phyloP scores from a whole-genome alignment of 2,797 vertebrate species.

The Lepus townsendii region DNA sequence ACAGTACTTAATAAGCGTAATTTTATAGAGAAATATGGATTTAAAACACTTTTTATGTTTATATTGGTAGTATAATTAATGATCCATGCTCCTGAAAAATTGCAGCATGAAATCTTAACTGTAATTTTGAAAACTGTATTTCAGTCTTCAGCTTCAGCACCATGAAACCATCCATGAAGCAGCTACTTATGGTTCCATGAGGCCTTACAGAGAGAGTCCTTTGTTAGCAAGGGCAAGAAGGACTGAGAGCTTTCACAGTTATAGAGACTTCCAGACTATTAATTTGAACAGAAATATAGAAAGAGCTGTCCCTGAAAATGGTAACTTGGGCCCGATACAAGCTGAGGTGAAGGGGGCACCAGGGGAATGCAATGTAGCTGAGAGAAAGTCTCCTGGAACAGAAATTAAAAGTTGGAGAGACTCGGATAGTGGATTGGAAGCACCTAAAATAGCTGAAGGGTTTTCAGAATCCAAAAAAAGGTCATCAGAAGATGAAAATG shows the following conservation, averaged over 20 bases:
- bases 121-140: neutral
- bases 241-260: slow-evolving; percentile 97
- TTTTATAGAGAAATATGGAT: neutral
- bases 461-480: slow-evolving; percentile 91
- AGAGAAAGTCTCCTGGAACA: slow-evolving; percentile 88
- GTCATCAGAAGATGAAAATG: slow-evolving; percentile 93
- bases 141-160: slow-evolving; percentile 96
- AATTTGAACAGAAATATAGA: slow-evolving; percentile 92
- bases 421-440: slow-evolving; percentile 86
- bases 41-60: neutral
- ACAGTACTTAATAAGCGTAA: neutral
- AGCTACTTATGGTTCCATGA: slow-evolving; percentile 94
- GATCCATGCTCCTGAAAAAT: neutral
- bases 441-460: slow-evolving; percentile 88
- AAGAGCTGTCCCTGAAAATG: slow-evolving; percentile 83
- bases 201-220: slow-evolving; percentile 98
- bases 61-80: neutral
- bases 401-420: slow-evolving; percentile 88
- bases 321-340: slow-evolving; percentile 83
- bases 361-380: slow-evolving; percentile 78
- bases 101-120: neutral
- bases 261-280: slow-evolving; percentile 96
- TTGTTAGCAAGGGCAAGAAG: slow-evolving; percentile 96
- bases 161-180: slow-evolving; percentile 93
- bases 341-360: slow-evolving; percentile 85